Conservation (phyloP, 2,113 vertebrate genomes). For the Dinomys branickii region DNA sequence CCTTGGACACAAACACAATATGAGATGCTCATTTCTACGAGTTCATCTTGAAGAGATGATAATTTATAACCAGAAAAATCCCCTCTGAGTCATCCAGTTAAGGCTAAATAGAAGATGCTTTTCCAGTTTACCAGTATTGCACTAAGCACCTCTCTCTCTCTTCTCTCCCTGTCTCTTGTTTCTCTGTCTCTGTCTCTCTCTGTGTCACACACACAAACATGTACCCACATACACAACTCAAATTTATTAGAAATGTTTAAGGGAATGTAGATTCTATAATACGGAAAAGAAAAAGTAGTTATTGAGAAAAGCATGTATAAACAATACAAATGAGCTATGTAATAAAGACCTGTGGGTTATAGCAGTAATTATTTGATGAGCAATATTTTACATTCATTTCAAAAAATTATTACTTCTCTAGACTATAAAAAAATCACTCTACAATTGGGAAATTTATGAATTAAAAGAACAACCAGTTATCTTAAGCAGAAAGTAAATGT, state of each 20-base stretch:
- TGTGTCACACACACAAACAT: fast-evolving
- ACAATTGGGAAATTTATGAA: not conserved
- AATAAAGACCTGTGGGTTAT: not conserved
- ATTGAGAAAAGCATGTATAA: not conserved
- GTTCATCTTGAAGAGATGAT: not conserved
- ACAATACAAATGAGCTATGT: not conserved
- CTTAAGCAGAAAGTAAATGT: not conserved
- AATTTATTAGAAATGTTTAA: not conserved
- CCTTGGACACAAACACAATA: not conserved
- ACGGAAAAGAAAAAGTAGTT: not conserved
- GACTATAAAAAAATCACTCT: not conserved
- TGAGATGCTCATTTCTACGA: not conserved
- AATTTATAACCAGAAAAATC: not conserved
- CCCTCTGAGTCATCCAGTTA: not conserved
- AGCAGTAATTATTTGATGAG: not conserved
- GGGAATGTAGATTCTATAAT: not conserved
- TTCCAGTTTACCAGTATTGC: not conserved
- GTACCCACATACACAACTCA: not conserved
- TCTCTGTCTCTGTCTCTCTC: not conserved
- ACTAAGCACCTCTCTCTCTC: not conserved
- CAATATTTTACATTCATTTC: not conserved
- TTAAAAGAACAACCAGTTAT: not conserved
- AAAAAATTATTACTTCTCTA: not conserved
- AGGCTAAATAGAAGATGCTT: not conserved
- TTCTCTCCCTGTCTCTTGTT: not conserved